Conservation (phyloP, 2,888 invertebrate genomes). For the Parascotia fuliginaria region DNA sequence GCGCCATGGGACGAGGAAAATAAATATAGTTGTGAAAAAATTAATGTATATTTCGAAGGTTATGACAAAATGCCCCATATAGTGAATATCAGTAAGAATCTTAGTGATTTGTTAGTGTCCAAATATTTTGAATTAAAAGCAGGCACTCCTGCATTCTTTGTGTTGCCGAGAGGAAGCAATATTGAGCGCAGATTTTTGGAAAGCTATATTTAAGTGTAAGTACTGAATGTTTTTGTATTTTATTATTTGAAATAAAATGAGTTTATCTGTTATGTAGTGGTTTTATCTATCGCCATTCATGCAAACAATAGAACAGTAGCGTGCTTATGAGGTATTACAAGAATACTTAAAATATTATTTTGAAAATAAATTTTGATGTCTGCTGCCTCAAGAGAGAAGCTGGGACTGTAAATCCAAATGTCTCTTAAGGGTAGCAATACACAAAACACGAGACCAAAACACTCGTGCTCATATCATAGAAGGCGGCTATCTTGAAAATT, state of each 20-base stretch:
- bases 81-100: slow-evolving; percentile 82
- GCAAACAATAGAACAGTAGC: too few relatives aligned
- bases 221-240: not conserved
- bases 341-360: too few relatives aligned
- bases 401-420: too few relatives aligned
- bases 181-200: slow-evolving; percentile 86
- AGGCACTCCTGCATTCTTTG: slow-evolving; percentile 88
- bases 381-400: too few relatives aligned
- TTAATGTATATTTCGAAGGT: slow-evolving; percentile 92
- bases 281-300: not conserved
- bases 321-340: too few relatives aligned
- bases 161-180: slow-evolving; percentile 85
- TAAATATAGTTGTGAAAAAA: slow-evolving; percentile 86
- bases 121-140: slow-evolving; percentile 87
- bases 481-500: too few relatives aligned
- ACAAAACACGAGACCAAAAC: too few relatives aligned
- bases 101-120: slow-evolving; percentile 86
- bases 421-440: too few relatives aligned
- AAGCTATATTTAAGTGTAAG: slow-evolving; percentile 65
- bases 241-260: not conserved
- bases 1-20: slow-evolving; percentile 90
- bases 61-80: slow-evolving; percentile 86
- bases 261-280: not conserved
- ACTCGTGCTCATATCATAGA: too few relatives aligned
- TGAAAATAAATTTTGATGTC: too few relatives aligned